These are phyloP conservation scores for Rhopalosiphum maidis DNA, from an alignment of 1,140 invertebrate genomes.

Conservation along the genomic window DNA sequence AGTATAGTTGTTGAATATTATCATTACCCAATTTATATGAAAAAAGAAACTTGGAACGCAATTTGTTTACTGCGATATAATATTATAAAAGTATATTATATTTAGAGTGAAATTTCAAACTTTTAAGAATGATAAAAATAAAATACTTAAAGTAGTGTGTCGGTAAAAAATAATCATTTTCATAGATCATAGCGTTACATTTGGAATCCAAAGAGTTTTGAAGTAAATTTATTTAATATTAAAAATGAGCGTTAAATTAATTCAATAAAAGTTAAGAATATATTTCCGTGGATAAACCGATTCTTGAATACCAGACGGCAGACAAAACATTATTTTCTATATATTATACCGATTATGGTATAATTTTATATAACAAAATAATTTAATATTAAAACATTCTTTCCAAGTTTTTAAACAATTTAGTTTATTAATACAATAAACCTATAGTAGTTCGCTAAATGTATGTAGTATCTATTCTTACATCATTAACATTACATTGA, in stretches of 20 bases:
- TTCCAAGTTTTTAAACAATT: background rate
- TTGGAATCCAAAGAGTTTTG: background rate
- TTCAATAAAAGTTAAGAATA: background rate
- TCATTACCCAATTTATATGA: too few species aligned
- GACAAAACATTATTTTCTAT: background rate
- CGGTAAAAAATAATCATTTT: background rate
- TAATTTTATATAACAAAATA: background rate
- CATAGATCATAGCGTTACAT: background rate
- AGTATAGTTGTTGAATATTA: too few species aligned
- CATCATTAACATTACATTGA: background rate
- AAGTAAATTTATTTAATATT: background rate
- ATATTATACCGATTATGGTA: too few species aligned
- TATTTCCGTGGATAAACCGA: background rate
- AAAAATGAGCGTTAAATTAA: background rate
- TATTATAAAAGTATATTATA: background rate
- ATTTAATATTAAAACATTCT: background rate
- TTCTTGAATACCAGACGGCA: background rate
- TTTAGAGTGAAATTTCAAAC: background rate
- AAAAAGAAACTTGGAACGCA: too few species aligned
- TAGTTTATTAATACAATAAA: background rate
- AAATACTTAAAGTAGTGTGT: background rate
- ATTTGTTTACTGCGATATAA: too few species aligned
- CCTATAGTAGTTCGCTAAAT: background rate
- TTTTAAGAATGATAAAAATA: background rate
- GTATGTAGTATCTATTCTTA: background rate